Evolutionary conservation across 2,797 vertebrate genomes (phyloP), one percentile per base, ranked within the genome.

Genomic region (Toxotes lorentzi): DNA sequence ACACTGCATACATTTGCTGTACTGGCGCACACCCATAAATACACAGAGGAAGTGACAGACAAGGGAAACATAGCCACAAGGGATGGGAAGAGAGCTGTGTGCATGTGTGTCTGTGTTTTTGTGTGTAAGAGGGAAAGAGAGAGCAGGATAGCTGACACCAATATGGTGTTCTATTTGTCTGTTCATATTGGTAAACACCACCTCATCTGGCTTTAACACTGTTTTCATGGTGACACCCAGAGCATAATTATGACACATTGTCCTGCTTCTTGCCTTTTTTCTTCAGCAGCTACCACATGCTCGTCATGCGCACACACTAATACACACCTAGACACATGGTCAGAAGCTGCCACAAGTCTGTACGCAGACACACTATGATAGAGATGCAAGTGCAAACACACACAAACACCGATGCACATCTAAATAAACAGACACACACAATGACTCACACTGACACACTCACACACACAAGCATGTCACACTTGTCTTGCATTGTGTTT

Each of bases 1-100:
- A 85, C 79, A 47, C 88, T 90, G 93, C 93, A 93, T 93, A 91
- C 83, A 92, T 92, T 94, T 91, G 87, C 73, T 21, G 41, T 66
- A 40, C 79, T 84, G 76, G 76, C 82, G 87, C 82, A 82, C 83
- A 81, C 45, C 67, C 85, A 85, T 81, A 81, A 84, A 90, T 82
- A 89, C 78, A 88, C 83, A 88, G 86, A 91, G 85, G 84, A 91
- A 92, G 91, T 89, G 88, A 90, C 84, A 89, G 86, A 85, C 83
- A 88, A 62, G 81, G 73, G 78, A 84, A 62, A 61, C 73, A 34
- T 43, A 70, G 78, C 86, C 81, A 88, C 82, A 68, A 79, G 89
- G 89, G 89, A 89, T 69, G 53, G 19, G 62, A 59, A 73, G 78
- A 71, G 63, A 68, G 70, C 11, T 53, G 62, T 61, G 58, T 60